Evolutionary conservation across 2,888 invertebrate genomes (phyloP).

Genomic region (Chydorus sphaericus): DNA sequence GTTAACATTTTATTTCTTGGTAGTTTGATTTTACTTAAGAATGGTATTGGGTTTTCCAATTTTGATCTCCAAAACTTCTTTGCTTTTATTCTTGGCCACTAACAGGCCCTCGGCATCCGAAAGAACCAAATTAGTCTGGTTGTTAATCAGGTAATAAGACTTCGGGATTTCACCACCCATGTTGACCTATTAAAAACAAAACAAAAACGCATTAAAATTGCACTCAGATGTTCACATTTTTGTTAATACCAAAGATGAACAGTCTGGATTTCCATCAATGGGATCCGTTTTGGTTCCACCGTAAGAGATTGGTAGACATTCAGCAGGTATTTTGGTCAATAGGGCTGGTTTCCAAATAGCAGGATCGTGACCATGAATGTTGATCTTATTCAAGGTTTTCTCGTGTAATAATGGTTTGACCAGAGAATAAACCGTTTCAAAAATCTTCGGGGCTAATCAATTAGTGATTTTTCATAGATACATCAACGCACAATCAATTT

Average conservation of each 20-base stretch:
- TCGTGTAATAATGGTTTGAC: conserved; percentile 31
- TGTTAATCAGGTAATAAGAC: no score
- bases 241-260: no score
- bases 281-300: conserved; percentile 59
- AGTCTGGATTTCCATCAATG: conserved; percentile 60
- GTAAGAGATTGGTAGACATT: conserved; percentile 55
- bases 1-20: no score
- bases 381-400: conserved; percentile 31
- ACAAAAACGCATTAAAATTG: no score
- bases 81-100: background rate
- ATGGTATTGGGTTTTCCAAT: background rate
- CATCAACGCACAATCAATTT: background rate
- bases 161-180: no score
- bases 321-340: conserved; percentile 44
- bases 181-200: no score
- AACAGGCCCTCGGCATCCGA: background rate
- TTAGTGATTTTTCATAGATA: no score
- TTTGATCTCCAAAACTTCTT: background rate
- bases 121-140: no score
- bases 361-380: conserved; percentile 22
- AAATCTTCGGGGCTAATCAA: conserved; percentile 32
- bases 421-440: conserved; percentile 30
- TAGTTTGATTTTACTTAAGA: background rate
- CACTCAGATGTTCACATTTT: no score
- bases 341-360: conserved; percentile 35